Base-by-base conservation (phyloP, 2,888 invertebrate genomes). In the Euplagia quadripunctaria region DNA sequence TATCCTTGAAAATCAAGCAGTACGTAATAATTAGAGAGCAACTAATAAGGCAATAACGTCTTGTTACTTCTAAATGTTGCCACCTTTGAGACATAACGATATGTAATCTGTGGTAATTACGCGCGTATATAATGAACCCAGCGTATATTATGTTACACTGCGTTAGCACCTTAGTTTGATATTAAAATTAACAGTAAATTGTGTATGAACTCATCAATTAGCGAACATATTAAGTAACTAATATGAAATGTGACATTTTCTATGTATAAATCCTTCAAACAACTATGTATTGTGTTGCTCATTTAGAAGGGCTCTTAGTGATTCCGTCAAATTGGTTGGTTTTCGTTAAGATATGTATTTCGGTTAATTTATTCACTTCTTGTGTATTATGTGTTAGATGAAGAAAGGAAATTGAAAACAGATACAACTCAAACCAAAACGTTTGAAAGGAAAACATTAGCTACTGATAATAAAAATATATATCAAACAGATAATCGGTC, bases 21-120 rank as follows among this genome's bases (percentile, higher is more conserved):
- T 58, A 14, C 46, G 17, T 61, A 17, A 41, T 66, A 71, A 61
- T 71, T 55, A 46, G 43, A 67, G 17, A 66, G 41, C 43, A 41
- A 49, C 16, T 71, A 66, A 67, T n/a, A 71, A 66, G 52, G 46
- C 17, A 66, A 71, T 66, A 71, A 61, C 31, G 42, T 43, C 70
- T 52, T 64, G 52, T 70, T 64, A 52, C 51, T 70, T 51, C 12
- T 43, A 70, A 42, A 64, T 52, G 64, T 70, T 43, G 64, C 43
- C 70, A 70, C 64, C 70, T 70, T 43, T 31, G 52, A 41, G 52
- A 51, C 64, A 63, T 70, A 70, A 64, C 20, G 42, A 12, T 55
- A 64, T 31, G 64, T 70, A 70, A 64, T 70, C 70, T 64, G 70
- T 55, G 51, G 64, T 64, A 70, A 64, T 70, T 64, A 70, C 70